phyloP scores from a whole-genome alignment of 2,113 vertebrate genomes.

The Cyanoderma ruficeps region DNA sequence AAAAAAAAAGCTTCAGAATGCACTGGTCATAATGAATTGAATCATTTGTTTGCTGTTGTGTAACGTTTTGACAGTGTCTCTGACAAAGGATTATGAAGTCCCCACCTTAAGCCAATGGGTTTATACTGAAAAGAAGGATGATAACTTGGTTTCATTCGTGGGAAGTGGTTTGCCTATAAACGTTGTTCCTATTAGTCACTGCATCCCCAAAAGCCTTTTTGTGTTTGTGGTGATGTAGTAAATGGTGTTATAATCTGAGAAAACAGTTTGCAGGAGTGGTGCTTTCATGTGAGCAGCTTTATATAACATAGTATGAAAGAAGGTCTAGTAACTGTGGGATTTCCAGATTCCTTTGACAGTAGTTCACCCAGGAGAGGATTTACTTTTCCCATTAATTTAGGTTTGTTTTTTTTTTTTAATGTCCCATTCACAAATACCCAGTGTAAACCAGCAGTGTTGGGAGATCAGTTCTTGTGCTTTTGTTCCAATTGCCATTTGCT shows the following conservation, averaged over 20 bases:
- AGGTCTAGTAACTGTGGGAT: not conserved
- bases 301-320: not conserved
- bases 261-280: not conserved
- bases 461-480: not conserved
- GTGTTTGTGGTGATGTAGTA: not conserved
- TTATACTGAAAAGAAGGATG: not conserved
- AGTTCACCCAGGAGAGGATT: not conserved
- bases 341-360: not conserved
- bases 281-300: not conserved
- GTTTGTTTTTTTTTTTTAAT: not conserved
- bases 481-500: not conserved
- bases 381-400: not conserved
- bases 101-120: rapidly evolving
- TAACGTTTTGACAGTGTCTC: not conserved
- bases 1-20: not conserved
- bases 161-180: not conserved
- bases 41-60: not conserved
- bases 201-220: not conserved
- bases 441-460: not conserved
- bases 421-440: not conserved
- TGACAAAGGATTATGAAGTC: not conserved
- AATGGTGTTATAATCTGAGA: not conserved
- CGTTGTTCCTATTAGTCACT: not conserved
- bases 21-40: not conserved
- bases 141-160: not conserved